Conservation (phyloP, 1,140 invertebrate genomes). For the Neodiprion fabricii region DNA sequence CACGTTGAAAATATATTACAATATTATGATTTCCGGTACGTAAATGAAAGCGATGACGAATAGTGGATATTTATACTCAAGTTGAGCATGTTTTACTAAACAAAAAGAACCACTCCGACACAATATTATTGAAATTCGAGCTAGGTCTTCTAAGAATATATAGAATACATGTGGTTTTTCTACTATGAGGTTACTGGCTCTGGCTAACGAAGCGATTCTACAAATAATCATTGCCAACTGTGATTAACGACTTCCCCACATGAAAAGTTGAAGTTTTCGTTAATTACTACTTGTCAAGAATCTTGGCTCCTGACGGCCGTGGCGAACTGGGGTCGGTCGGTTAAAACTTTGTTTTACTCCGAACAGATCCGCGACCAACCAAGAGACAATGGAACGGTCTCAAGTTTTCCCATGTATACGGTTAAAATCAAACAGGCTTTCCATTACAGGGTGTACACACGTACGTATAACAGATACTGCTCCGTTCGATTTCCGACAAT, state of each 20-base stretch:
- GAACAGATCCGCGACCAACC: not conserved
- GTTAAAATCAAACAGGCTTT: not conserved
- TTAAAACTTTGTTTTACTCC: not conserved
- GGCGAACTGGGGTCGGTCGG: not conserved
- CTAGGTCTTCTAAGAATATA: no score
- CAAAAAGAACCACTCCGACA: no score
- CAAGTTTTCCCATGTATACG: no score
- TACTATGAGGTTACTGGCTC: not conserved
- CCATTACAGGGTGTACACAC: no score
- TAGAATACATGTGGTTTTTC: no score
- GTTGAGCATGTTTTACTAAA: no score
- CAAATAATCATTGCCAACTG: not conserved
- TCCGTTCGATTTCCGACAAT: not conserved
- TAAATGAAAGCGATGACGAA: no score
- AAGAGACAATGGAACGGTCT: no score
- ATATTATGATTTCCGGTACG: no score
- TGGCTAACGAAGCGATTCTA: not conserved
- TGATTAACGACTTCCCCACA: conserved; percentile 4
- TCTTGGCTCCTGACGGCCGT: not conserved
- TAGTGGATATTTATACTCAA: no score
- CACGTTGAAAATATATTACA: no score
- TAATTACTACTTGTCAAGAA: not conserved
- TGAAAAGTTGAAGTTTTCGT: conserved; percentile 1
- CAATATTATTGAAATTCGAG: no score
- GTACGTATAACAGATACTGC: not conserved